These are phyloP conservation scores for Meteorus colon DNA, from an alignment of 2,888 invertebrate species.

Conservation along the genomic window DNA sequence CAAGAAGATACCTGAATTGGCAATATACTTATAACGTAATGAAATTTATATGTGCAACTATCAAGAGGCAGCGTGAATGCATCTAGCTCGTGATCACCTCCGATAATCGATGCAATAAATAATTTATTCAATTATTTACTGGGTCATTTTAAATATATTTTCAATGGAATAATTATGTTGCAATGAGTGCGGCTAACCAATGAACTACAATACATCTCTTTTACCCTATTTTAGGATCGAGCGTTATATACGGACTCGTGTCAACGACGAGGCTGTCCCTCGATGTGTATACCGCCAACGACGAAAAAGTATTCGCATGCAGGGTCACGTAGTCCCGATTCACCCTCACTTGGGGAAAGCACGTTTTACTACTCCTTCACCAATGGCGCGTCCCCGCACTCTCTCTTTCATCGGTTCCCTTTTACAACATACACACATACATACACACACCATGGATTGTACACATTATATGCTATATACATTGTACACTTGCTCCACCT, in stretches of 20 bases:
- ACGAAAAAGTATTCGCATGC: constrained; percentile 64
- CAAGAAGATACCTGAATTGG: too few species aligned
- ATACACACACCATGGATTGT: background rate
- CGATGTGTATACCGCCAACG: background rate
- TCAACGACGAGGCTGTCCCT: background rate
- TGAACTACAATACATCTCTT: too few species aligned
- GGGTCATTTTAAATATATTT: background rate
- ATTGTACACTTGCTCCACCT: constrained; percentile 11
- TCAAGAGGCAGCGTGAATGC: too few species aligned
- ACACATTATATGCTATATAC: background rate
- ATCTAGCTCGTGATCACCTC: too few species aligned
- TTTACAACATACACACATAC: constrained; percentile 18
- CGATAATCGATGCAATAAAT: background rate
- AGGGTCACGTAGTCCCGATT: constrained; percentile 68
- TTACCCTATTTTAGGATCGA: too few species aligned
- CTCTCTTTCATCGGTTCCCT: constrained; percentile 14
- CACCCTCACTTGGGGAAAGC: constrained; percentile 59
- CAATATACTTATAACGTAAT: too few species aligned
- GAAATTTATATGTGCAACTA: too few species aligned
- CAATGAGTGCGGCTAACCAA: background rate
- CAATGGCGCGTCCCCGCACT: constrained; percentile 27
- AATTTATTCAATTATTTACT: background rate
- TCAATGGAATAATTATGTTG: background rate
- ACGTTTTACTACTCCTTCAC: constrained; percentile 58
- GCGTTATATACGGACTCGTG: background rate